Conservation (phyloP, 2,113 vertebrate genomes). For the Eurystomus gularis region DNA sequence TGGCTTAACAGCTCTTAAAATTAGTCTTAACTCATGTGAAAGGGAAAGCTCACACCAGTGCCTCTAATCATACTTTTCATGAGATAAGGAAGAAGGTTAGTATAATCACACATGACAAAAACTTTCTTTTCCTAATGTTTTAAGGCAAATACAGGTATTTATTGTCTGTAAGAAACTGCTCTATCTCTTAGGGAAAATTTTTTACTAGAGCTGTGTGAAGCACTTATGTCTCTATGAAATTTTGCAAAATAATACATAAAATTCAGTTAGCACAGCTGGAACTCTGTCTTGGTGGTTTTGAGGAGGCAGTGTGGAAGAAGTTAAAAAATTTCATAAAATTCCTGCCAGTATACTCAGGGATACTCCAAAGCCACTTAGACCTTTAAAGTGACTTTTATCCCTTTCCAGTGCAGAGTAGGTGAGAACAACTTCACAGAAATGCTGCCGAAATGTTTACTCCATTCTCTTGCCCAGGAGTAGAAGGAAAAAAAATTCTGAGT, state of each 20-base stretch:
- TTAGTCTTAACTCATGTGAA: neutral
- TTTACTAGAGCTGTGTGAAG: neutral
- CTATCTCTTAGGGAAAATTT: fast-evolving
- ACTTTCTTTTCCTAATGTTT: neutral
- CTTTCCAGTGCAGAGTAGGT: neutral
- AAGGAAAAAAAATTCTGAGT: neutral
- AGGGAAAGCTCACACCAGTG: neutral
- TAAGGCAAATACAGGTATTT: neutral
- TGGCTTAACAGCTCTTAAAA: neutral
- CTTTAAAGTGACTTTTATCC: neutral
- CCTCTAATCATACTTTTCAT: neutral
- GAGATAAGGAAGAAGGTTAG: neutral
- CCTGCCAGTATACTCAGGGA: neutral
- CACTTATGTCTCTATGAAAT: neutral
- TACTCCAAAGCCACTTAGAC: neutral
- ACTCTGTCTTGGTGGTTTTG: neutral
- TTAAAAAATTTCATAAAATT: neutral
- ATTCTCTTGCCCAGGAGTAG: neutral
- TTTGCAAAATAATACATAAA: neutral
- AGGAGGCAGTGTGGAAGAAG: neutral
- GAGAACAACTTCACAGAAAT: neutral
- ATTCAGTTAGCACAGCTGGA: neutral
- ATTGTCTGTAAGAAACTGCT: neutral
- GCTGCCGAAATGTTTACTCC: neutral
- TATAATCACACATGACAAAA: neutral